Evolutionary conservation across 1,140 invertebrate genomes (phyloP), one percentile per base, ranked within the genome.

Genomic region (Drosophila pruinosa): DNA sequence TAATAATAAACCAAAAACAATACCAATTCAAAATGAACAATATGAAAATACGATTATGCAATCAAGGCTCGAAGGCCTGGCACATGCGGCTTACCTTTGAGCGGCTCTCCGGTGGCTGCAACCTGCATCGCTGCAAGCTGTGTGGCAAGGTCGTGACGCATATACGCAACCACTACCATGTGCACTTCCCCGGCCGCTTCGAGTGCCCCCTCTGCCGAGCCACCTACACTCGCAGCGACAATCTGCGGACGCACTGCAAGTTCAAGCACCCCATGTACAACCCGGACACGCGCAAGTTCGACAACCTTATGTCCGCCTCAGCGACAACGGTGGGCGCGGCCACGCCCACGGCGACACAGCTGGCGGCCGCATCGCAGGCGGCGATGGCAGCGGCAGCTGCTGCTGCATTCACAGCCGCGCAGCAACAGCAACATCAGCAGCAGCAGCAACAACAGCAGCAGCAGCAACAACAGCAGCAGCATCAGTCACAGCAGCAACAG

Each of bases 31-130:
- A 64, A 67, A 64, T 45, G 41, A 63, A 65, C n/a, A n/a, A n/a
- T n/a, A 58, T 31, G 34, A 62, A 41, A 24, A 54, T 12, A 54
- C 41, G 59, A 57, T 36, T 54, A 74, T 43, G 24, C 57, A 65
- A 65, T 15, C 41, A 45, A 97, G 96, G 95, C 94, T 96, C 95
- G 92, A 96, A 96, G 95, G 95, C 95, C 94, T 96, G 95, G 95
- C 95, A 96, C 94, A 97, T 96, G 95, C 95, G 95, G 93, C 95
- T 96, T 92, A 96, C 95, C 92, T 97, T 96, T 94, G 96, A 97
- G 94, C 95, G 95, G 89, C 94, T 96, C 93, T 95, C 95, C 92
- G 95, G 95, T 92, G 95, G 95, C 93, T 95, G 95, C 92, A 96
- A 96, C 94, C 95, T 96, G 93, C 95, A 96, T 94, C 95, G 95